Base-by-base conservation (phyloP, 2,113 vertebrate genomes). In the Formicarius rufipectus region DNA sequence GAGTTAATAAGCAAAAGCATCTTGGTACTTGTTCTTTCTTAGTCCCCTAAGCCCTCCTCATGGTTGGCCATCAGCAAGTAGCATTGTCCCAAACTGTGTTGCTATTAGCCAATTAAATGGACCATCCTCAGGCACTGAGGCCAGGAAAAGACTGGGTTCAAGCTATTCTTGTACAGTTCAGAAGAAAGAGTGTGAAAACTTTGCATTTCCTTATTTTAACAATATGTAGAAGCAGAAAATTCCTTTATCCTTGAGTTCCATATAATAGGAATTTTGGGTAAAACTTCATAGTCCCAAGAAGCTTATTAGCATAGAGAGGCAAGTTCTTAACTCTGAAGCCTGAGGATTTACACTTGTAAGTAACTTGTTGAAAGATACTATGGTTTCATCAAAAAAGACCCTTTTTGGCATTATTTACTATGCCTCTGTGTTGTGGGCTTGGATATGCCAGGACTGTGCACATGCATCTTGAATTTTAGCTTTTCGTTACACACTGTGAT, bases 101-200 rank as follows among this genome's bases (percentile, higher is more conserved):
- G 2, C 17, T 59, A 15, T 49, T 50, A 67, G 15, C 42, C 87
- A 77, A 73, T 37, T 74, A 64, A 84, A 75, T 7, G 8, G 24
- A 35, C 18, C 1, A 2, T 45, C n/a, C 42, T 87, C 1, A 2
- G 23, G 33, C 0, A 1, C 22, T 42, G 42, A 62, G 35, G 20
- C 27, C 9, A 73, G 21, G n/a, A 76, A 40, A 64, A 80, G 50
- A 18, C 9, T 49, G 15, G 0, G 0, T 19, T 77, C 33, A 50
- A 58, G 7, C 35, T 80, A 7, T 60, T 76, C 21, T 42, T 74
- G 4, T 40, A n/a, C n/a, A 35, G 5, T 66, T 12, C 11, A 45
- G 55, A 88, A 73, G 30, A 84, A 69, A 81, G 28, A n/a, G 7
- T 4, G 4, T 17, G 53, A 14, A 76, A 91, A 90, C 4, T 11